Evolutionary conservation across 1,140 invertebrate genomes (phyloP).

Genomic region (Proctacanthus coquilletti): DNA sequence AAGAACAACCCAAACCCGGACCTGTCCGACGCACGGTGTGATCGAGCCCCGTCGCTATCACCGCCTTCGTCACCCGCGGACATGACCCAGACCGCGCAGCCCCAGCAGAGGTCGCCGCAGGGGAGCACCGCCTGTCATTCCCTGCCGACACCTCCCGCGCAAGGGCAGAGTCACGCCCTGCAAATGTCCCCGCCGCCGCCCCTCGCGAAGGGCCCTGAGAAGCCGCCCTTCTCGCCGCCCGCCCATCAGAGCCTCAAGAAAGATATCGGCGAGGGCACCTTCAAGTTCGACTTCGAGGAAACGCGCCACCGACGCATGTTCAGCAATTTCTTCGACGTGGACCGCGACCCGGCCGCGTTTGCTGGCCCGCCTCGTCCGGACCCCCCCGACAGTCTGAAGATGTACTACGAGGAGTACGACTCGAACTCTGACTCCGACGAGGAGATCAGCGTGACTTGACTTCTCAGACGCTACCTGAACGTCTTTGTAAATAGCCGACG

Average conservation of each 20-base stretch:
- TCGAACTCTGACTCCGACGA: slow-evolving; percentile 59
- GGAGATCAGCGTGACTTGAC: slow-evolving; percentile 71
- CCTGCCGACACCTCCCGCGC: slow-evolving; percentile 4
- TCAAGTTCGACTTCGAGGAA: neutral
- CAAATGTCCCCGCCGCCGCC: slow-evolving; percentile 22
- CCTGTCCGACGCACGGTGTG: slow-evolving; percentile 74
- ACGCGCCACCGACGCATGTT: slow-evolving; percentile 4
- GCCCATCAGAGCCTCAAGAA: neutral
- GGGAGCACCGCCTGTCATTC: slow-evolving; percentile 6
- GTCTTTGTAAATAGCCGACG: too few relatives aligned
- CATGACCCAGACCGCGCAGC: too few relatives aligned
- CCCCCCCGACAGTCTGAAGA: slow-evolving; percentile 34
- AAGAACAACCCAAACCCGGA: slow-evolving; percentile 96
- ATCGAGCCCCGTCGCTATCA: slow-evolving; percentile 45
- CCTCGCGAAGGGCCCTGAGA: slow-evolving; percentile 17
- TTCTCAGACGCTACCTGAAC: too few relatives aligned
- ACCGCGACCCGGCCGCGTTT: slow-evolving; percentile 11
- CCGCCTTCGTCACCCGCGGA: slow-evolving; percentile 19
- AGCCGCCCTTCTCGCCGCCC: slow-evolving; percentile 11
- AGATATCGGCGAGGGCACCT: neutral
- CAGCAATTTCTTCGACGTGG: slow-evolving; percentile 10
- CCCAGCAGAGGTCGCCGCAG: slow-evolving; percentile 14
- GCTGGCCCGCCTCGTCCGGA: slow-evolving; percentile 18
- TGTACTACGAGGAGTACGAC: slow-evolving; percentile 43
- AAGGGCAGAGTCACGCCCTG: slow-evolving; percentile 10